These are phyloP conservation scores for Drosophila sp. DNA, from an alignment of 1,140 invertebrate species.

Conservation along the genomic window DNA sequence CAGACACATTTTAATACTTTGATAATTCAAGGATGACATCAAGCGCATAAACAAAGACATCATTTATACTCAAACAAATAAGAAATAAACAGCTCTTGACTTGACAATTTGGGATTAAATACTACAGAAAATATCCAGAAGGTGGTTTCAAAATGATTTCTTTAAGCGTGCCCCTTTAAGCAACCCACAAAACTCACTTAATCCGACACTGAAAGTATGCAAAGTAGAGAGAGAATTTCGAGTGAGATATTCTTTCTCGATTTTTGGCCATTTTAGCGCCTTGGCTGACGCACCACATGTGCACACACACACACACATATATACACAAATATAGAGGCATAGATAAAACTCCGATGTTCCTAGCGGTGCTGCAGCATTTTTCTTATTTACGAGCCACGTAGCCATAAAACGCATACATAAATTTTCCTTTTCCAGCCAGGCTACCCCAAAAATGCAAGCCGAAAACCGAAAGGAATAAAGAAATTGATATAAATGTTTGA, in stretches of 20 bases:
- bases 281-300: background rate
- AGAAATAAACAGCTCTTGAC: too few relatives aligned
- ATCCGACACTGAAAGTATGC: constrained; percentile 2
- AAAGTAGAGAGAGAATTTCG: background rate
- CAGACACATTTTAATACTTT: too few relatives aligned
- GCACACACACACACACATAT: background rate
- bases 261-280: constrained; percentile 10
- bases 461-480: constrained; percentile 66
- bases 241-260: constrained; percentile 11
- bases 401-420: constrained; percentile 78
- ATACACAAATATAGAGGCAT: constrained; percentile 39
- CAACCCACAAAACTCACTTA: background rate
- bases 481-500: constrained; percentile 78
- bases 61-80: too few relatives aligned
- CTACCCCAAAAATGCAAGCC: constrained; percentile 56
- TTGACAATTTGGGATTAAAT: too few relatives aligned
- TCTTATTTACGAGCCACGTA: constrained; percentile 78
- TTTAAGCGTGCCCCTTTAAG: background rate
- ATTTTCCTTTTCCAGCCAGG: constrained; percentile 42
- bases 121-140: too few relatives aligned
- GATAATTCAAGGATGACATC: too few relatives aligned
- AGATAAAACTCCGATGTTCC: constrained; percentile 65
- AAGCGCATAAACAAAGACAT: too few relatives aligned
- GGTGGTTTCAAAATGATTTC: too few relatives aligned
- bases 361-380: constrained; percentile 70